Conservation (phyloP, 2,113 vertebrate species). For the Mohoua ochrocephala region DNA sequence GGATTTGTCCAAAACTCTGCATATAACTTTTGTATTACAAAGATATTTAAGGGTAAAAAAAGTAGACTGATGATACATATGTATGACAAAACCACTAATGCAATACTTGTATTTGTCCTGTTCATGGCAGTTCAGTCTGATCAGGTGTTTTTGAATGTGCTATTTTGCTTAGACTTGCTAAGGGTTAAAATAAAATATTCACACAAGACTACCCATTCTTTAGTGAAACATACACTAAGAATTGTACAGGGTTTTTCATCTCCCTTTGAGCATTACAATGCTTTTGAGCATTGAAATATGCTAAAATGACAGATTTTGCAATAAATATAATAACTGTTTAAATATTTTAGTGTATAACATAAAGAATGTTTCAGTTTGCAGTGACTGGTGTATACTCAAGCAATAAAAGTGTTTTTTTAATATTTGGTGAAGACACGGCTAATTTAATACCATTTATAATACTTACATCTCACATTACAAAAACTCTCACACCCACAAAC, state of each 20-base stretch:
- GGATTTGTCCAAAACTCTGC: not conserved
- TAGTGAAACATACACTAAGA: constrained; percentile 26
- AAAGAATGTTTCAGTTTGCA: constrained; percentile 49
- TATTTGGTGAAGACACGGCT: constrained; percentile 13
- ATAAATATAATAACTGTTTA: constrained; percentile 39
- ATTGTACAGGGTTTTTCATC: constrained; percentile 3
- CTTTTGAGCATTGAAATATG: constrained; percentile 25
- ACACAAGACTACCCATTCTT: constrained; percentile 12
- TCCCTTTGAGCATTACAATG: constrained; percentile 12
- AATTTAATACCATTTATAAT: constrained; percentile 49
- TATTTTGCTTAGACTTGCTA: not conserved
- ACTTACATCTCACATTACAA: not conserved
- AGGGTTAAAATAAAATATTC: constrained; percentile 37
- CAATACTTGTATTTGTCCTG: not conserved
- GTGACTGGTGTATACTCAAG: constrained; percentile 10
- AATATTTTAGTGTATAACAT: constrained; percentile 24
- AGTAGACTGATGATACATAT: not conserved
- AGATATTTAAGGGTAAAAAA: not conserved
- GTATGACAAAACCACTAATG: not conserved
- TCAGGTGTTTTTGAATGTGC: not conserved
- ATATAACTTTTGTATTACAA: not conserved
- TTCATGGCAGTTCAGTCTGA: not conserved
- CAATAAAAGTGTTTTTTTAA: not conserved
- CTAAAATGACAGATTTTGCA: constrained; percentile 51
- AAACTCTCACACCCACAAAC: not conserved